Base-by-base conservation (phyloP, 2,888 invertebrate species). In the Cantharis nigra region DNA sequence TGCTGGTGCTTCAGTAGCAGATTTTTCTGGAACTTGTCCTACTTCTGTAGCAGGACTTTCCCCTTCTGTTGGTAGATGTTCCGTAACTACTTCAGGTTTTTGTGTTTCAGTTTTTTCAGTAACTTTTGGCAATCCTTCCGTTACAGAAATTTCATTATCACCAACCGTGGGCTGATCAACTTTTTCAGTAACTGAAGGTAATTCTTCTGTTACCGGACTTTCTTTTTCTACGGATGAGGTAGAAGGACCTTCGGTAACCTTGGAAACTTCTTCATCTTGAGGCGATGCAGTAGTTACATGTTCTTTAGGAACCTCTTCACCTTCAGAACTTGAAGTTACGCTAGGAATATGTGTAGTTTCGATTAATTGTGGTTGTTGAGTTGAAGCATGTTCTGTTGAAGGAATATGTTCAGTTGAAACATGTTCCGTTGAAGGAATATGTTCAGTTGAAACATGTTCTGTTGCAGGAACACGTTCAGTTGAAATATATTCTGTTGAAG, bases 161-260 rank as follows among this genome's bases (percentile, higher is more conserved):
- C 49, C n/a, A 49, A 13, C 33, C n/a, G 18, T 70, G 18, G 33
- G 13, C 1, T 70, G 77, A 62, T 79, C 78, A 4, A 69, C 71
- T 7, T 76, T 72, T 80, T 77, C 78, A 78, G 63, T 14, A 30
- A 82, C 65, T 71, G 77, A 79, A 23, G 69, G 69, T 1, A 30
- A 69, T 33, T 74, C 79, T 64, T 26, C 79, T 74, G 72, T 28
- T 76, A 75, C 14, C 18, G 75, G 63, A 30, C 63, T 65, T 28
- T 70, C 72, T 28, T 26, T 23, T 69, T 69, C 69, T 20, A 69
- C 18, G n/a, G 23, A 16, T 13, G 11, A 11, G 7, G 26, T 23
- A 63, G 5, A 18, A 64, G 23, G 20, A 16, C 14, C 62, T 74
- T 74, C 74, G 2, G 77, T 74, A 18, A 18, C 30, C 20, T 69